Evolutionary conservation across 1,140 invertebrate genomes (phyloP), one percentile per base, ranked within the genome.

Genomic region (Chrysoperla carnea): DNA sequence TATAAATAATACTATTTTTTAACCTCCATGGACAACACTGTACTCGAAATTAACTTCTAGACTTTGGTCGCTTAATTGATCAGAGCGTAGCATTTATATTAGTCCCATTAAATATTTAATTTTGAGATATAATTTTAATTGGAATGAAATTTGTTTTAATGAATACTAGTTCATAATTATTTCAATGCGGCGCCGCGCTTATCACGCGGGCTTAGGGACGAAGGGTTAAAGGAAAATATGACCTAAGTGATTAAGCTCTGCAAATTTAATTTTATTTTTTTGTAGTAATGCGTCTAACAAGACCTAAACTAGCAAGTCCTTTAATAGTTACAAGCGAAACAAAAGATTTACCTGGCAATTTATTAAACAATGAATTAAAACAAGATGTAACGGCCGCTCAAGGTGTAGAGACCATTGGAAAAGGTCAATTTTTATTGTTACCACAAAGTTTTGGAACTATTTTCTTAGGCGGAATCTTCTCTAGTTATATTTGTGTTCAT

Each of bases 401-500:
- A 46, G 82, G 82, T 38, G 72, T 87, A 54, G 83, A 89, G 64
- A 81, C 81, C 2, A 69, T 93, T 47, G 78, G 82, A 8, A 68
- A 86, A 43, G 87, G 88, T 13, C 82, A 92, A 51, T 87, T 93
- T 62, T 68, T 97, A 46, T 70, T 95, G 29, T 63, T 96, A 23
- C 93, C 94, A 33, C 91, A 96, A 69, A 93, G 86, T 61, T 95
- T 96, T 70, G 91, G 91, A 65, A 78, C 75, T 54, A 74, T 75
- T 49, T 77, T 76, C 52, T 55, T 77, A 14, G 95, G 95, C 13
- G 94, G 98, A 73, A 97, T 90, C 15, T 98, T 98, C 68, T 90
- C 92, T 1, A 91, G 92, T 61, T 97, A 95, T 58, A 79, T 99
- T 40, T 93, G 88, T 68, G 85, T 98, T 38, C 88, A 95, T 55